Evolutionary conservation across 2,797 vertebrate species (phyloP).

Genomic region (Sylvia borin): DNA sequence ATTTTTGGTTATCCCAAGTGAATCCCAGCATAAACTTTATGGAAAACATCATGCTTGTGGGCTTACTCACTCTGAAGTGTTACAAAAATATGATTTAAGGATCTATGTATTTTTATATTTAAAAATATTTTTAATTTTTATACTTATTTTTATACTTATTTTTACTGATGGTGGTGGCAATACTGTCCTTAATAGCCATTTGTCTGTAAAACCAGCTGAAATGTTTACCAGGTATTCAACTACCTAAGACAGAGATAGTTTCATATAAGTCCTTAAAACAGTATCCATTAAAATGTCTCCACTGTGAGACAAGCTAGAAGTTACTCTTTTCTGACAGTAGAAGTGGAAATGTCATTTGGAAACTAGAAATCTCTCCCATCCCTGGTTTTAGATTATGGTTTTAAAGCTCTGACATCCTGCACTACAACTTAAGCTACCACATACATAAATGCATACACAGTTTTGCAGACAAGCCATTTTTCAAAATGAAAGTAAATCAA

Average conservation of each 20-base stretch:
- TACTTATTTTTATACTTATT: neutral
- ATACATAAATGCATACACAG: slow-evolving; percentile 35
- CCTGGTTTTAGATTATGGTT: slow-evolving; percentile 7
- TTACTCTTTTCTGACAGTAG: neutral
- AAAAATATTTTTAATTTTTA: no score
- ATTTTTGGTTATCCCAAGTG: neutral
- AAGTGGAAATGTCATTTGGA: slow-evolving; percentile 6
- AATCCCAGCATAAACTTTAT: neutral
- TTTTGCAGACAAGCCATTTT: slow-evolving; percentile 30
- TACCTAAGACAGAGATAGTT: neutral
- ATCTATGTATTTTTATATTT: neutral
- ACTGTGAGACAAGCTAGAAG: neutral
- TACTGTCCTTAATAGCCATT: neutral
- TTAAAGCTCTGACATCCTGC: slow-evolving; percentile 37
- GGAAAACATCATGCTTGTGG: neutral
- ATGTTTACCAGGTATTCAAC: neutral
- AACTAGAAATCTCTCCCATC: neutral
- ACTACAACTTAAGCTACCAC: neutral
- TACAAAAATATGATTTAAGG: neutral
- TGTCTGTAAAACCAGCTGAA: neutral
- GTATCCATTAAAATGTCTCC: neutral
- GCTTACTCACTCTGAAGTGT: neutral
- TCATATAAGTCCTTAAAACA: neutral
- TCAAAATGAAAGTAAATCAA: slow-evolving; percentile 64
- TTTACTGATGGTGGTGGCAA: neutral